Evolutionary conservation across 1,140 invertebrate genomes (phyloP).

Genomic region (Drosophila serrata): DNA sequence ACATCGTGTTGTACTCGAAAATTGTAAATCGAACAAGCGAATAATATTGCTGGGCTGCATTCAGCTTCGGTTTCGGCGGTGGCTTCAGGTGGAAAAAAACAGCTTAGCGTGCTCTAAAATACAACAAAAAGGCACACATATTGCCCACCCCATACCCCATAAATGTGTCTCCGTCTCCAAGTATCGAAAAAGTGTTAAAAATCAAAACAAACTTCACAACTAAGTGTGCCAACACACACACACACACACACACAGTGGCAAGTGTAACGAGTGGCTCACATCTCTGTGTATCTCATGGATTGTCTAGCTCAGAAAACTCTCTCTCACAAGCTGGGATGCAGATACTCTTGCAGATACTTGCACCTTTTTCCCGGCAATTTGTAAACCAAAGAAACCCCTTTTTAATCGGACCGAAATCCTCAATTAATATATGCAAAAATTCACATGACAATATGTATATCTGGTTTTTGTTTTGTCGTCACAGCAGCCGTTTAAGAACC

Average conservation of each 20-base stretch:
- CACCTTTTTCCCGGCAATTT: neutral
- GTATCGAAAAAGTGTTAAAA: constrained; percentile 75
- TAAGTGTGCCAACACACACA: constrained; percentile 84
- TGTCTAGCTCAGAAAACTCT: neutral
- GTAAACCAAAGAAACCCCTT: neutral
- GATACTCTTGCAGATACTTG: constrained; percentile 14
- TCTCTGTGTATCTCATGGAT: neutral
- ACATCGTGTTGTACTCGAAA: constrained; percentile 41
- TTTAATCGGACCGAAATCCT: constrained; percentile 17
- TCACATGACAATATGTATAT: constrained; percentile 62
- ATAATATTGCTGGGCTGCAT: constrained; percentile 47
- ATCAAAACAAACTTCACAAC: constrained; percentile 83
- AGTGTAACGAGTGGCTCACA: constrained; percentile 50
- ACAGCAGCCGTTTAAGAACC: constrained; percentile 37
- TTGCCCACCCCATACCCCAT: no score
- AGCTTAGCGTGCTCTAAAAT: constrained; percentile 64
- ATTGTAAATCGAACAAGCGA: constrained; percentile 39
- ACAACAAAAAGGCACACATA: constrained; percentile 42
- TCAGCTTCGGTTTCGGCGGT: no score
- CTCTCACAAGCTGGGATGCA: neutral
- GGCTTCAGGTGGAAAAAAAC: constrained; percentile 74
- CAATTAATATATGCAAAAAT: constrained; percentile 56
- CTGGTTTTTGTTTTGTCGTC: constrained; percentile 53
- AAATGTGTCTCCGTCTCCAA: no score
- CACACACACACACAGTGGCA: constrained; percentile 33